Base-by-base conservation (phyloP, 2,797 vertebrate genomes). In the Leontopithecus rosalia region DNA sequence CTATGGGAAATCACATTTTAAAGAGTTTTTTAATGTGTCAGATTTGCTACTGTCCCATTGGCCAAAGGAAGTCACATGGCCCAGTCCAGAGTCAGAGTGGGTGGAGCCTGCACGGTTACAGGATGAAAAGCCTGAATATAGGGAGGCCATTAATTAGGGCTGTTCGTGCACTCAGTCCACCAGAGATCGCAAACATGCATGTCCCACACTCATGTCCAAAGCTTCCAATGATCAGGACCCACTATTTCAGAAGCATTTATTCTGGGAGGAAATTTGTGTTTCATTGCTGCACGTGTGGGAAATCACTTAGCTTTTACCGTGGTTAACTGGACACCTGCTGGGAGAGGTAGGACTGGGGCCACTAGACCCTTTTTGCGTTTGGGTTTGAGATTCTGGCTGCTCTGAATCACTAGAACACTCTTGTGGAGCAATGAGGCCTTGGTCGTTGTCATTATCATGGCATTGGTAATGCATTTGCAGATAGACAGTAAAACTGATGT, bases 171-270 rank as follows among this genome's bases (percentile, higher is more conserved):
- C 0, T 39, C 1, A 4, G 1, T 48, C 50, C 58, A 8, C 41
- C 9, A 43, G 3, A 22, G 77, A 4, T 15, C 3, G 13, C 64
- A 58, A 10, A 64, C 0, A 2, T 20, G 57, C 14, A 2, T 26
- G 39, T 22, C 28, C 33, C 61, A 88, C 11, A 26, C 22, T 83
- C 30, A 64, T 39, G n/a, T 4, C 15, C 55, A 70, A 91, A 17
- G 7, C 41, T 43, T 28, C 0, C 7, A 36, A 36, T 24, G 26
- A 77, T 43, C 11, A 72, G 26, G 14, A 73, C 13, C n/a, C 22
- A 30, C 33, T 26, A 30, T n/a, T n/a, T 95, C 70, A 39, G 79
- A 73, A 93, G 46, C 11, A 17, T 83, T 75, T 82, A 58, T 61
- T 20, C 7, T 77, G 52, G 30, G 33, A 80, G 72, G 94, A 88